phyloP scores from a whole-genome alignment of 2,797 vertebrate genomes.

The Ceryle rudis region DNA sequence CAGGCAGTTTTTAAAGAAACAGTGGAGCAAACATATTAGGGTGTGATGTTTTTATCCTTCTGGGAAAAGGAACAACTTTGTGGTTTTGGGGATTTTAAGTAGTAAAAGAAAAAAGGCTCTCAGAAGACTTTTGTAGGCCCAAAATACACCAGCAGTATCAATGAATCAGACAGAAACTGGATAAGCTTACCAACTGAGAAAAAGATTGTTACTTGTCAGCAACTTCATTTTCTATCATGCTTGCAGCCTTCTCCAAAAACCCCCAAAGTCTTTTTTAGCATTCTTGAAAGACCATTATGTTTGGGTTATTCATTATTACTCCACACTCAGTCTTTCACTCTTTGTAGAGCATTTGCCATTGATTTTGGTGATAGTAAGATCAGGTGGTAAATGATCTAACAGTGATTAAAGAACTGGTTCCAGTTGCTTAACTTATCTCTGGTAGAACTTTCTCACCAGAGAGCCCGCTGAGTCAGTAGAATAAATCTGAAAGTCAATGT shows the following conservation, averaged over 20 bases:
- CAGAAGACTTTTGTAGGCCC: not conserved
- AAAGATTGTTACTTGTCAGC: constrained; percentile 23
- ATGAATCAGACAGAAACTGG: not conserved
- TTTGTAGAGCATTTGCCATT: not conserved
- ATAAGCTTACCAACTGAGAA: not conserved
- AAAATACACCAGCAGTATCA: not conserved
- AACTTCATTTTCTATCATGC: not conserved
- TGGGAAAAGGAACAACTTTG: not conserved
- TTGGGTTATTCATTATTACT: not conserved
- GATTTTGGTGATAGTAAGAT: not conserved
- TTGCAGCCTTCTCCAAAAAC: not conserved
- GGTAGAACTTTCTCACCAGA: not conserved
- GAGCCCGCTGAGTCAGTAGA: constrained; percentile 22
- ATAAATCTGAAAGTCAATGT: constrained; percentile 34
- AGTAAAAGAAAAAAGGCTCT: not conserved
- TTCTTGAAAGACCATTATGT: not conserved
- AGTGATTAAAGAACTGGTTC: not conserved
- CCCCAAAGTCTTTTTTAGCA: not conserved
- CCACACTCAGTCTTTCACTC: not conserved
- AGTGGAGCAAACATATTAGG: not conserved
- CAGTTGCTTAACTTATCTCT: not conserved
- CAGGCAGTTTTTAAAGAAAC: not conserved
- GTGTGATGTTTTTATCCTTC: not conserved
- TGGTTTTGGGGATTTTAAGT: not conserved
- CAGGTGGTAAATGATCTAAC: not conserved